These are phyloP conservation scores for Himalopsyche anomala DNA, from an alignment of 2,888 invertebrate genomes.

Conservation along the genomic window DNA sequence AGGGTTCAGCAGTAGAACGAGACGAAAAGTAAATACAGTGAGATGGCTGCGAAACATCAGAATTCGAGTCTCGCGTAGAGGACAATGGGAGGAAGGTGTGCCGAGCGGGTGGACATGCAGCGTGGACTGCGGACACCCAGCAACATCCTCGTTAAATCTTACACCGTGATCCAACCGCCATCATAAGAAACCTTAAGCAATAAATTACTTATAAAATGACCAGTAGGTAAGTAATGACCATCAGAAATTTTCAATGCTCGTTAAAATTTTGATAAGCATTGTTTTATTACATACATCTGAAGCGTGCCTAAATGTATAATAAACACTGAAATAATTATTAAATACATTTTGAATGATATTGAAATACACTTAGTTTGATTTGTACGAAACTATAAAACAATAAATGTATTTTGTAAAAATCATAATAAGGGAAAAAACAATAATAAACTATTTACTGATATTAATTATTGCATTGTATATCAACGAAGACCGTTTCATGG, in stretches of 20 bases:
- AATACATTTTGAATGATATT: neutral
- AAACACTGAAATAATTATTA: too few species aligned
- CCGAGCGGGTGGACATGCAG: conserved; percentile 22
- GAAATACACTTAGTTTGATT: too few species aligned
- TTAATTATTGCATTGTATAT: too few species aligned
- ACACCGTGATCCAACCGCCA: conserved; percentile 7
- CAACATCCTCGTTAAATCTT: conserved; percentile 38
- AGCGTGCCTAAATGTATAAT: too few species aligned
- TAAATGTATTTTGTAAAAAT: too few species aligned
- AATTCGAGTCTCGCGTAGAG: conserved; percentile 36
- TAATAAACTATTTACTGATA: too few species aligned
- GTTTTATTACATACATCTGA: too few species aligned
- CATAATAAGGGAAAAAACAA: too few species aligned
- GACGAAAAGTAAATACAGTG: neutral
- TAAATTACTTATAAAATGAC: conserved; percentile 1
- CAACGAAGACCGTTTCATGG: too few species aligned
- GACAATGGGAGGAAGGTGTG: conserved; percentile 47
- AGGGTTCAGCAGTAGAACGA: neutral
- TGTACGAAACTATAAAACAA: too few species aligned
- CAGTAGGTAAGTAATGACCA: neutral
- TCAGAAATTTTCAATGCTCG: neutral
- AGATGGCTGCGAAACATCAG: conserved; percentile 44
- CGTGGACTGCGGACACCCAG: conserved; percentile 7
- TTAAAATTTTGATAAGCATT: neutral
- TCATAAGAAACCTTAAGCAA: neutral